A percentile compares a stretch with the other conserved stretches of the same genome.
These are phyloP conservation scores for Drosophila parabipectinata DNA, from an alignment of 1,140 invertebrate species.

Conservation along the genomic window DNA sequence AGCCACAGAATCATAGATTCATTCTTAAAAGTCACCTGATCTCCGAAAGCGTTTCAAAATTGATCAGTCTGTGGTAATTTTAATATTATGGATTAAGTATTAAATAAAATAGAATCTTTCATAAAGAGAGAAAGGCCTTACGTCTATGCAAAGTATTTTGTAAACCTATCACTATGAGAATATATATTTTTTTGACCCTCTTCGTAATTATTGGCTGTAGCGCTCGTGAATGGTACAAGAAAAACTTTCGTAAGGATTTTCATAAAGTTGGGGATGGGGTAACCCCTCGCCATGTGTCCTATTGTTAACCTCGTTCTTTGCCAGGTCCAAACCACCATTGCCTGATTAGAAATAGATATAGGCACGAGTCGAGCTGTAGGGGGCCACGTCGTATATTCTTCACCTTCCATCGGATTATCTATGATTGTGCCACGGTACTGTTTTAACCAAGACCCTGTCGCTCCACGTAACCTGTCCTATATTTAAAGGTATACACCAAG, in stretches of 20 bases:
- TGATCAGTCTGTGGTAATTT: not conserved
- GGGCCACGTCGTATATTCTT: not conserved
- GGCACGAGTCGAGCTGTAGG: not conserved
- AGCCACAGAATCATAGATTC: not conserved
- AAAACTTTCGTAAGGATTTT: too few relatives aligned
- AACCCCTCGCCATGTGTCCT: too few relatives aligned
- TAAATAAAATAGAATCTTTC: not conserved
- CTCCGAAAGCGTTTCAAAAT: constrained; percentile 17
- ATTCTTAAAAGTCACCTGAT: not conserved
- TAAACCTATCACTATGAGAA: not conserved
- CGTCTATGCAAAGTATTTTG: not conserved
- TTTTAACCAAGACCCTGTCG: too few relatives aligned
- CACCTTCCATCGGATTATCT: not conserved
- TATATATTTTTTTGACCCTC: too few relatives aligned
- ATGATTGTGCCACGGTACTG: not conserved
- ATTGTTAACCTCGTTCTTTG: too few relatives aligned
- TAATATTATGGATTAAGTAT: not conserved
- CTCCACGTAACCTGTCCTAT: too few relatives aligned
- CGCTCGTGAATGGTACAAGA: too few relatives aligned
- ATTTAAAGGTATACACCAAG: too few relatives aligned
- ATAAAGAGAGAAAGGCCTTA: too few relatives aligned
- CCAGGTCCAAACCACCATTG: too few relatives aligned
- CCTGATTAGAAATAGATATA: not conserved
- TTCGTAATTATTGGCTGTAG: too few relatives aligned
- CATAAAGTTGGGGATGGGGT: too few relatives aligned